Percentiles rank a stretch among this genome's conserved stretches.
These are phyloP conservation scores for Aphaenogaster rudis DNA, from an alignment of 1,140 invertebrate species.

Conservation along the genomic window DNA sequence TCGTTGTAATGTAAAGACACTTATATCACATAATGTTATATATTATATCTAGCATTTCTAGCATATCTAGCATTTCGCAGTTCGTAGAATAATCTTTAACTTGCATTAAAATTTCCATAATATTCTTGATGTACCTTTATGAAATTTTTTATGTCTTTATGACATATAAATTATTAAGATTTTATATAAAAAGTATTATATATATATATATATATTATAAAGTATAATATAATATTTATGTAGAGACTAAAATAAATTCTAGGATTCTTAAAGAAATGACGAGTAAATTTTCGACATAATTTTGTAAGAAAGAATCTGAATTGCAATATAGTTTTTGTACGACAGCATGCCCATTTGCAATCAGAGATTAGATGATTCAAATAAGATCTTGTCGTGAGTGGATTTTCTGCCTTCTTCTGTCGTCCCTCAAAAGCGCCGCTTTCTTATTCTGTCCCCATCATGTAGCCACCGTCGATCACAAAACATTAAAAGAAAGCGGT, in stretches of 20 bases:
- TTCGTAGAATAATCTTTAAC: too few relatives aligned
- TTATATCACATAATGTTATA: too few relatives aligned
- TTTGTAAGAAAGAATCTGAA: neutral
- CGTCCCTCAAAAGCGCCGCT: neutral
- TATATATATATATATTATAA: too few relatives aligned
- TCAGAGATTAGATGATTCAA: neutral
- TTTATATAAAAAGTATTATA: too few relatives aligned
- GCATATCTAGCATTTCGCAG: too few relatives aligned
- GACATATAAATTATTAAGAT: too few relatives aligned
- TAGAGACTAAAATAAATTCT: neutral
- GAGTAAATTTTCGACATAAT: neutral
- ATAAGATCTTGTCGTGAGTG: neutral
- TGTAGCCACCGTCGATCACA: constrained; percentile 44
- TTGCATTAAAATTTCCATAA: too few relatives aligned
- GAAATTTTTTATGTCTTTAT: too few relatives aligned
- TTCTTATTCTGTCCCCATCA: neutral
- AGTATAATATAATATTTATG: neutral
- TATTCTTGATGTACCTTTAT: too few relatives aligned
- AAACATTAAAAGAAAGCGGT: constrained; percentile 79
- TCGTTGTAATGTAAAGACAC: too few relatives aligned
- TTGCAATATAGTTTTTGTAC: neutral
- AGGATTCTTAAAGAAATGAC: neutral
- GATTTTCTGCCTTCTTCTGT: neutral
- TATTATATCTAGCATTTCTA: too few relatives aligned
- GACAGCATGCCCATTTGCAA: neutral